Evolutionary conservation across 1,140 invertebrate genomes (phyloP).

Genomic region (Stegodyphus dumicola): DNA sequence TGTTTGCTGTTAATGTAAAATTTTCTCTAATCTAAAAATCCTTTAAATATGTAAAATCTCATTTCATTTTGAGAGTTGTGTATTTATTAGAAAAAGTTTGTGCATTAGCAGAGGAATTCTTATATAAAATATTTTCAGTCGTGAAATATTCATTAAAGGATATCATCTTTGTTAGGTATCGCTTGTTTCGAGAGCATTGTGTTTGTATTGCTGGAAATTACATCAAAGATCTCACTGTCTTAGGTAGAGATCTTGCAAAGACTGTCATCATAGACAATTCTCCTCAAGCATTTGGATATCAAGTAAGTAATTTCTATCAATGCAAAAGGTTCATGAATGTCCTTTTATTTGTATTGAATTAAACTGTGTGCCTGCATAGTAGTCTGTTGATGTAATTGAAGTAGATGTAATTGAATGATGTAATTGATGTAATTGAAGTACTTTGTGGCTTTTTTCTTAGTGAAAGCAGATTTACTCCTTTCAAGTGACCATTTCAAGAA

Average conservation of each 20-base stretch:
- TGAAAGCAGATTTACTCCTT: too few species aligned
- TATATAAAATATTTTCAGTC: background rate
- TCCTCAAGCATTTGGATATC: constrained; percentile 91
- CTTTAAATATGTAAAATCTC: too few species aligned
- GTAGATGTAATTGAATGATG: too few species aligned
- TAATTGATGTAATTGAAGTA: too few species aligned
- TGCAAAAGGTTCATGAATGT: background rate
- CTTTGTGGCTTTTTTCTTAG: too few species aligned
- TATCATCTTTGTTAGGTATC: constrained; percentile 70
- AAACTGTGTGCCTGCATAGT: too few species aligned
- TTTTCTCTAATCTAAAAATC: too few species aligned
- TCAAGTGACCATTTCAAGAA: too few species aligned
- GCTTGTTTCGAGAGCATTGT: constrained; percentile 95
- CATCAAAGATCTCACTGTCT: constrained; percentile 93
- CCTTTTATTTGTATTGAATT: too few species aligned
- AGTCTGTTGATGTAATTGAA: too few species aligned
- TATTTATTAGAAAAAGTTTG: background rate
- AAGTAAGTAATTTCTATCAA: constrained; percentile 71
- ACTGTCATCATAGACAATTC: constrained; percentile 95
- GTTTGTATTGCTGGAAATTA: constrained; percentile 96
- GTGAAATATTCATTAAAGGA: background rate
- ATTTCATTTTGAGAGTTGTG: background rate
- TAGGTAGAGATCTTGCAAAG: constrained; percentile 91
- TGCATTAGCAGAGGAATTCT: background rate
- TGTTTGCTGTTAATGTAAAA: too few species aligned